Evolutionary conservation across 2,888 invertebrate genomes (phyloP).

Genomic region (Cephonodes hylas): DNA sequence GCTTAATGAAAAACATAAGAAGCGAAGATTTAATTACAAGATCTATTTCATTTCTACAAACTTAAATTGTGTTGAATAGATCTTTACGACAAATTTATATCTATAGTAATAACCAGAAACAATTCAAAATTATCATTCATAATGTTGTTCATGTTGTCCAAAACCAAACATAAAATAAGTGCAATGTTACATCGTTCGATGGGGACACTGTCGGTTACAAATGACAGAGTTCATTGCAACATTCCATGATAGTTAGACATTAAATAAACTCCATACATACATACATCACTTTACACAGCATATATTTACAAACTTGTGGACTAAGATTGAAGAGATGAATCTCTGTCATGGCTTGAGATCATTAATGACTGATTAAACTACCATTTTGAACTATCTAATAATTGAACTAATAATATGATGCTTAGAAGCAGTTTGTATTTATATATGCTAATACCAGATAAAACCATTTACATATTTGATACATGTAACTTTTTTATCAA

Average conservation of each 20-base stretch:
- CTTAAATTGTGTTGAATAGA: too few species aligned
- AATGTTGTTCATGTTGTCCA: not conserved
- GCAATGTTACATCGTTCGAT: not conserved
- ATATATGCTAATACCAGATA: too few species aligned
- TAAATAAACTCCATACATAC: constrained; percentile 4
- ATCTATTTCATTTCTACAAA: too few species aligned
- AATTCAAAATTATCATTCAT: not conserved
- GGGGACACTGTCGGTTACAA: not conserved
- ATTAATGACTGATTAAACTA: not conserved
- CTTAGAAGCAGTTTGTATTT: too few species aligned
- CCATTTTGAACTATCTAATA: too few species aligned
- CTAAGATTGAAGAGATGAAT: not conserved
- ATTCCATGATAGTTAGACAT: constrained; percentile 18
- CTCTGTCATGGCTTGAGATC: not conserved
- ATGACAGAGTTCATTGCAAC: constrained; percentile 14
- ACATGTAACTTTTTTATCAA: too few species aligned
- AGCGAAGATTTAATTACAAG: too few species aligned
- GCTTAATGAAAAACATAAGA: too few species aligned
- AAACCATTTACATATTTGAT: too few species aligned
- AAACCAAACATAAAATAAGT: not conserved
- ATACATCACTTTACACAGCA: not conserved
- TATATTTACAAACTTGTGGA: not conserved
- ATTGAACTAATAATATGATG: too few species aligned
- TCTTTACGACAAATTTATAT: too few species aligned
- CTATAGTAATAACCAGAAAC: too few species aligned